Percentiles rank a stretch among this genome's conserved stretches.
Evolutionary conservation across 2,888 invertebrate genomes (phyloP).

Genomic region (Cabera pusaria): DNA sequence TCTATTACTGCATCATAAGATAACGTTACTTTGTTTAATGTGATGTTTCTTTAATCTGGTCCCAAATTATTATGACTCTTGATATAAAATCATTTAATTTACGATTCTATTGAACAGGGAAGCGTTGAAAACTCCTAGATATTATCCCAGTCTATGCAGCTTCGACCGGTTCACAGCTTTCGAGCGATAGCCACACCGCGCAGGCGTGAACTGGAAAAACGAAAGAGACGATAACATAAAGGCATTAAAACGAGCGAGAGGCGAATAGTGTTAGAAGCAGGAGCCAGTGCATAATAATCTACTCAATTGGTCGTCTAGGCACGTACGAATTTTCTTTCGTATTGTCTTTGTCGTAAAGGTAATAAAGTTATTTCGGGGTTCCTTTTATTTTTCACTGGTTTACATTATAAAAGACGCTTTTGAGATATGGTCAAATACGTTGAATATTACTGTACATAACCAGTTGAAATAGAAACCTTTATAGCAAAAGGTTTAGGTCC

Average conservation of each 20-base stretch:
- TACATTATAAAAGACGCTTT: slow-evolving; percentile 4
- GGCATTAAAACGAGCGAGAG: slow-evolving; percentile 46
- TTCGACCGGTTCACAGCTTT: slow-evolving; percentile 66
- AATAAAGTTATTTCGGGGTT: slow-evolving; percentile 22
- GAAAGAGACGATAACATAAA: slow-evolving; percentile 46
- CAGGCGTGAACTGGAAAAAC: slow-evolving; percentile 69
- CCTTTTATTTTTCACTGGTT: slow-evolving; percentile 15
- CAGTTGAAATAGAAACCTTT: too few species aligned
- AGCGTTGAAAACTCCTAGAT: slow-evolving; percentile 28
- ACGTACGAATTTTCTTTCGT: slow-evolving; percentile 53
- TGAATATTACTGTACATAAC: too few species aligned
- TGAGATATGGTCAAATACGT: not conserved
- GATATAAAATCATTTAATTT: too few species aligned
- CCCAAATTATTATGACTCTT: too few species aligned
- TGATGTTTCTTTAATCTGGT: too few species aligned
- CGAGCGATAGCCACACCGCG: slow-evolving; percentile 65
- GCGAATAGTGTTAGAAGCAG: slow-evolving; percentile 26
- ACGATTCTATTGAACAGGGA: too few species aligned
- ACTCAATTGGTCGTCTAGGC: slow-evolving; percentile 58
- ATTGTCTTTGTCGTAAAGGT: slow-evolving; percentile 25
- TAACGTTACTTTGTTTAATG: too few species aligned
- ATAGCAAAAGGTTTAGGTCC: too few species aligned
- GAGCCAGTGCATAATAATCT: slow-evolving; percentile 63
- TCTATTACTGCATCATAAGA: too few species aligned
- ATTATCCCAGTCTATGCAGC: slow-evolving; percentile 59